Percentiles rank a stretch among this genome's conserved stretches.
Conservation (phyloP, 2,113 vertebrate genomes). For the Pycnonotus jocosus region DNA sequence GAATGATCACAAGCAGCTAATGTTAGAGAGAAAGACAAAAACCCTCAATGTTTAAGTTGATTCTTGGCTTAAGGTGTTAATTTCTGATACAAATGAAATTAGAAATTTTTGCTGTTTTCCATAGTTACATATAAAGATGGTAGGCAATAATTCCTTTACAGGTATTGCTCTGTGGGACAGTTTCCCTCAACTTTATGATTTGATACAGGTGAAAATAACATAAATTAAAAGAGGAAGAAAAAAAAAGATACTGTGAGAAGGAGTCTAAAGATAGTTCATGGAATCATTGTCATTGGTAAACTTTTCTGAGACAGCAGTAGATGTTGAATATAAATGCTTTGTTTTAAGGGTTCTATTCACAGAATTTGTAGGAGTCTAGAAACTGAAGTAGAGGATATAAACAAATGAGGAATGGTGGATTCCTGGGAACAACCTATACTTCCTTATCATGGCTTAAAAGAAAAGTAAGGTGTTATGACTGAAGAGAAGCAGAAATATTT, state of each 20-base stretch:
- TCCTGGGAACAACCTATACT: background rate
- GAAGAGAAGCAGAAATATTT: background rate
- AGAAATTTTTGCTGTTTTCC: background rate
- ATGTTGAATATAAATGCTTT: background rate
- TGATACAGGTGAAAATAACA: background rate
- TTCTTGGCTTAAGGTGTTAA: background rate
- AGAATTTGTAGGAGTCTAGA: background rate
- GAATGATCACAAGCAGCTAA: background rate
- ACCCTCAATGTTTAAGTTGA: accelerated
- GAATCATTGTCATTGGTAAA: background rate
- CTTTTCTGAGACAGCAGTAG: background rate
- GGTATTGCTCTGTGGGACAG: background rate
- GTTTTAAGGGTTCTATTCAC: background rate
- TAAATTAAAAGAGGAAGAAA: background rate
- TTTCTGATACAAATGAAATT: background rate
- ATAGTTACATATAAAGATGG: background rate
- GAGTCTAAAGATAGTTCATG: background rate
- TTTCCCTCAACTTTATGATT: background rate
- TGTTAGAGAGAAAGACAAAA: background rate
- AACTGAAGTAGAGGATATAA: background rate
- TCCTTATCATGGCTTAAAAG: background rate
- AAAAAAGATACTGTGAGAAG: background rate
- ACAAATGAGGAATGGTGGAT: background rate
- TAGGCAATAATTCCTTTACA: background rate
- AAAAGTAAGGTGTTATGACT: background rate